Conservation (phyloP, 2,888 invertebrate genomes). For the Stenurella melanura region DNA sequence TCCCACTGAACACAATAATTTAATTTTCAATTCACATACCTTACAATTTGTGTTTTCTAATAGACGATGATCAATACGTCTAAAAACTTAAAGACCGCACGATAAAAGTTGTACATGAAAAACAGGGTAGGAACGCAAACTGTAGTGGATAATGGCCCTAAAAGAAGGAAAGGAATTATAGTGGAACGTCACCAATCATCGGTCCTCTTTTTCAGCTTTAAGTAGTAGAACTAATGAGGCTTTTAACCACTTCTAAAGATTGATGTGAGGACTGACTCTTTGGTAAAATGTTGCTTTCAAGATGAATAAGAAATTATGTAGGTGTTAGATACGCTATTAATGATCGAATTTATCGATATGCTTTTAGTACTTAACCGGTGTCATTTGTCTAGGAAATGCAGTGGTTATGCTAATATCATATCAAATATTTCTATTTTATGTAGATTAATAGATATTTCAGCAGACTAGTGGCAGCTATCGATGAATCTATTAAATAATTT, state of each 20-base stretch:
- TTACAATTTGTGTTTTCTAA: no score
- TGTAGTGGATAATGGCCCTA: neutral
- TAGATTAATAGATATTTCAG: neutral
- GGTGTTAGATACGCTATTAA: slow-evolving; percentile 10
- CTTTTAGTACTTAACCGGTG: neutral
- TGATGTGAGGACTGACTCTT: slow-evolving; percentile 12
- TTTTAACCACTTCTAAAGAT: slow-evolving; percentile 13
- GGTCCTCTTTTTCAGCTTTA: neutral
- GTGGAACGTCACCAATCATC: neutral
- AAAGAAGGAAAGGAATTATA: neutral
- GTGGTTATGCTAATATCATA: neutral
- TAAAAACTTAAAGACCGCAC: no score
- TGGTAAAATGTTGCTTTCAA: neutral
- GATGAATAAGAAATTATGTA: slow-evolving; percentile 1
- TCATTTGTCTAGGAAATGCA: neutral
- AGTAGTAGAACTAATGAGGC: slow-evolving; percentile 5
- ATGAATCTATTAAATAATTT: no score
- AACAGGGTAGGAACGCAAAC: neutral
- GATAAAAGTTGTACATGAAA: neutral
- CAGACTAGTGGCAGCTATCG: no score
- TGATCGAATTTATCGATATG: slow-evolving; percentile 13
- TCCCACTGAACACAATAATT: no score
- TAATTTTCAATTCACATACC: no score
- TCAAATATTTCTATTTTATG: neutral
- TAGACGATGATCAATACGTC: no score